Evolutionary conservation across 2,888 invertebrate species (phyloP), one percentile per base, ranked within the genome.

Genomic region (Caradrina kadenii): DNA sequence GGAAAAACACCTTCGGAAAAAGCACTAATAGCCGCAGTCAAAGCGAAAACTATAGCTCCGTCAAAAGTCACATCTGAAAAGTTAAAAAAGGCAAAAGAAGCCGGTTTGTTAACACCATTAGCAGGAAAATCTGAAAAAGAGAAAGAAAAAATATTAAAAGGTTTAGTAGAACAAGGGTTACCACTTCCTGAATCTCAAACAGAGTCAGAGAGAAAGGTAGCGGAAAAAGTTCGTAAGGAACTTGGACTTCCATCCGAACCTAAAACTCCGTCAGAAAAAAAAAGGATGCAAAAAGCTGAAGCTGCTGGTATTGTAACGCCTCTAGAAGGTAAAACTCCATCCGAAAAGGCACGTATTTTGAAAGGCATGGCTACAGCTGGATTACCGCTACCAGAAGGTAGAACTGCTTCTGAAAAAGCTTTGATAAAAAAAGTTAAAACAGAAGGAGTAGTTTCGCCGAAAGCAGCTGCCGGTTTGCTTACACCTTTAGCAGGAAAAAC

Each of bases 141-240:
- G 22, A 86, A 86, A 77, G 87, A 86, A 65, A 83, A 67, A 54
- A 85, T 87, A 50, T 88, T 81, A 7, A 82, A 48, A 70, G 80
- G 80, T 6, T 54, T 81, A 50, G 35, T 70, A 17, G 56, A 65
- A 22, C 39, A 63, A 54, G 80, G 73, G 0, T 68, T 81, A 45
- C 80, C 80, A 11, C 76, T 81, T 22, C 80, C 80, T 17, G 80
- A 81, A 63, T 54, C 71, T 5, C 48, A 77, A 56, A 83, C 81
- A 13, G 49, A 50, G n/a, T 81, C 81, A 10, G 86, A 86, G 48
- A 86, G 82, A 56, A 83, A 87, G 42, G 21, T 90, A 0, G 75
- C 88, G 0, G 77, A 82, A 1, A 87, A 87, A 76, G 80, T 90
- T 5, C 77, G 87, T 22, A 72, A 77, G 53, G 87, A 89, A 26